Percentiles rank a stretch among this genome's conserved stretches.
phyloP scores from a whole-genome alignment of 2,797 vertebrate genomes.

The Potorous gilbertii region DNA sequence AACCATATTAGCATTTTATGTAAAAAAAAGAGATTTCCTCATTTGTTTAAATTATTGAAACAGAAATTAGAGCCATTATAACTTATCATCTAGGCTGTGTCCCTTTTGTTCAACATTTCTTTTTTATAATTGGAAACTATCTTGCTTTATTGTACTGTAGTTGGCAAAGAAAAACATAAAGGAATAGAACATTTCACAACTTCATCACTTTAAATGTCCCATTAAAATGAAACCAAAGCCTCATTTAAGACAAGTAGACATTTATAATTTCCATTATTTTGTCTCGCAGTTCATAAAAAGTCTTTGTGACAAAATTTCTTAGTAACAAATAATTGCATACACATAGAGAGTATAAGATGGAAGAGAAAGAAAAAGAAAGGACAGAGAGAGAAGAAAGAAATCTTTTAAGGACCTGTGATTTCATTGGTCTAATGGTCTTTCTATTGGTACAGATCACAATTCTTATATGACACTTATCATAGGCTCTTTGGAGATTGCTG shows the following conservation, averaged over 20 bases:
- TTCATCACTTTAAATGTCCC: conserved; percentile 57
- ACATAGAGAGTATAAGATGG: not conserved
- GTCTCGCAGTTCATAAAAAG: conserved; percentile 32
- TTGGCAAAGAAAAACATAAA: conserved; percentile 55
- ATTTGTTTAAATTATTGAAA: conserved; percentile 49
- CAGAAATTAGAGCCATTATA: conserved; percentile 50
- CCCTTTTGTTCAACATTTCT: not conserved
- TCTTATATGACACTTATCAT: not conserved
- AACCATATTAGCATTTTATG: not conserved
- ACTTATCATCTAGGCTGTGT: conserved; percentile 12
- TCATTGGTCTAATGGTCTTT: not conserved
- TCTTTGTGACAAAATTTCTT: conserved; percentile 57
- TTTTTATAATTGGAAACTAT: not conserved
- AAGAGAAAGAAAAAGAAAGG: not conserved
- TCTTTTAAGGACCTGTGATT: not conserved
- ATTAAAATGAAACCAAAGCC: conserved; percentile 49
- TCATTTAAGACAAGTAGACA: conserved; percentile 37
- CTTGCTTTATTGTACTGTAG: conserved; percentile 24
- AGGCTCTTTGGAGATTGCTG: not conserved
- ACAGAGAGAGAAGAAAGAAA: not conserved
- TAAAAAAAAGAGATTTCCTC: conserved; percentile 49
- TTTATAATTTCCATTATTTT: conserved; percentile 59
- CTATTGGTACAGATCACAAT: not conserved
- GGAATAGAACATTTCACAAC: conserved; percentile 40
- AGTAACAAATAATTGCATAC: conserved; percentile 30